phyloP scores from a whole-genome alignment of 2,888 invertebrate genomes.

The Drosophila villosipedis region DNA sequence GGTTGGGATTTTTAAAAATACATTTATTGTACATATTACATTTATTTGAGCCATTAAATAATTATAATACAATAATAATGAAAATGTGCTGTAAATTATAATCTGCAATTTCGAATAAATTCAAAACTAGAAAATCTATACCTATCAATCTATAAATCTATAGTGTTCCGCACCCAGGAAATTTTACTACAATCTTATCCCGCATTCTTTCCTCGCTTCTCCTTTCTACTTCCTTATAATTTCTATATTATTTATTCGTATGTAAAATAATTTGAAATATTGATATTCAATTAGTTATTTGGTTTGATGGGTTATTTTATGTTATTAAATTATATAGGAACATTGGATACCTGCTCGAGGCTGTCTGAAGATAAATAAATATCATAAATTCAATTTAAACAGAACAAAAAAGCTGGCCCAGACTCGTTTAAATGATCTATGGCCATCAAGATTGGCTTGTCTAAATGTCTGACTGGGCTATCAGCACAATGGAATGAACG shows the following conservation, averaged over 20 bases:
- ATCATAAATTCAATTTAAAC: slow-evolving; percentile 8
- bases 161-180: not conserved
- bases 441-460: slow-evolving; percentile 64
- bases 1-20: not conserved
- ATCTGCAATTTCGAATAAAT: not conserved
- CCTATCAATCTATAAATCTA: too few species aligned
- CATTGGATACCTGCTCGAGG: not conserved
- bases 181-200: not conserved
- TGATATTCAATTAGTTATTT: too few species aligned
- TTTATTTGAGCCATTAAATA: not conserved
- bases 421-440: slow-evolving; percentile 45
- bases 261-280: not conserved
- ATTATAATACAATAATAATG: not conserved
- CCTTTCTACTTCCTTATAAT: not conserved
- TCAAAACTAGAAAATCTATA: not conserved
- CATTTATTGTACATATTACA: not conserved
- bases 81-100: not conserved
- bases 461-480: slow-evolving; percentile 44
- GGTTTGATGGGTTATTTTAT: not conserved
- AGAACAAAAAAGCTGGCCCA: slow-evolving; percentile 4
- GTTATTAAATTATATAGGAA: not conserved
- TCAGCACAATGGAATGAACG: slow-evolving; percentile 23
- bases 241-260: not conserved
- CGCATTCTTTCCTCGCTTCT: not conserved
- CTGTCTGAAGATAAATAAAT: not conserved